Evolutionary conservation across 92 coral and sea anemone species (phyloP).

Genomic region (Diadumene lineata): DNA sequence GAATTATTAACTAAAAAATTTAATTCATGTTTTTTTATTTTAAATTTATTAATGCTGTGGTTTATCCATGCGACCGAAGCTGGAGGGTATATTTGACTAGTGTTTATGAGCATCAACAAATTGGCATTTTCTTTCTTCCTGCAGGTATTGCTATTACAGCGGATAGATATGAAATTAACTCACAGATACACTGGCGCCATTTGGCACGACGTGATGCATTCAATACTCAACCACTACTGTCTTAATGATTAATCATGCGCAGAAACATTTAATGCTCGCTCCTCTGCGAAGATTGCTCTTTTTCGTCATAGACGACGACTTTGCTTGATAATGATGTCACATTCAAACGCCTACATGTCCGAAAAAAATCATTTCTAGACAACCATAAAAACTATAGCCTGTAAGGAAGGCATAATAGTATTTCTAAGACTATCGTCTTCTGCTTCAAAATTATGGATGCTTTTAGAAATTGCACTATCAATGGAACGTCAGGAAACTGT

Average conservation of each 20-base stretch:
- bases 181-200: neutral
- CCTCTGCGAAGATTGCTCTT: slow-evolving; percentile 3
- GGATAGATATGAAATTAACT: neutral
- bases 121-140: neutral
- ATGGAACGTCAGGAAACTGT: neutral
- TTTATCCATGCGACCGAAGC: no score
- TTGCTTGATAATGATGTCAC: neutral
- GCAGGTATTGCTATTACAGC: slow-evolving; percentile 5
- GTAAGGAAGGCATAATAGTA: neutral
- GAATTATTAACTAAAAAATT: no score
- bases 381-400: neutral
- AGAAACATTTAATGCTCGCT: neutral
- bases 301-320: neutral
- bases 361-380: neutral
- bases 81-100: no score
- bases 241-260: neutral
- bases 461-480: neutral
- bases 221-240: neutral
- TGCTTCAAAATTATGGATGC: neutral
- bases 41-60: no score
- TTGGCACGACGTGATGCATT: neutral
- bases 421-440: neutral
- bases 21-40: no score
- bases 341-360: neutral
- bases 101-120: neutral